Conservation (phyloP, 2,113 vertebrate genomes). For the Petaurus breviceps region DNA sequence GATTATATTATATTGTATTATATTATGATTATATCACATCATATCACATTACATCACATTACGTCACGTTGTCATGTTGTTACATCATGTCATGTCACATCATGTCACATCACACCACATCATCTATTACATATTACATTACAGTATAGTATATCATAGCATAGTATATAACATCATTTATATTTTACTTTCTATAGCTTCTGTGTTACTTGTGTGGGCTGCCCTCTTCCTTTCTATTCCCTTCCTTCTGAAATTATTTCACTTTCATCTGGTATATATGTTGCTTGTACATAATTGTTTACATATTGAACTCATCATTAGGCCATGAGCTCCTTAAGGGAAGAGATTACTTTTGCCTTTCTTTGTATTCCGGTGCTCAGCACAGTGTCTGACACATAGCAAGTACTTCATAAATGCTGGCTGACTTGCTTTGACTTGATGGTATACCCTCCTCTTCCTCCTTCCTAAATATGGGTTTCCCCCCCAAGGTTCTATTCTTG, state of each 20-base stretch:
- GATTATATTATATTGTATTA: too few species aligned
- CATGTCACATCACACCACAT: too few species aligned
- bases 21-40: too few species aligned
- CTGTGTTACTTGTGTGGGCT: not conserved
- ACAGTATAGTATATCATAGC: too few species aligned
- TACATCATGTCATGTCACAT: too few species aligned
- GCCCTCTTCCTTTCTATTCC: not conserved
- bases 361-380: not conserved
- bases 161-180: too few species aligned
- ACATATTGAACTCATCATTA: not conserved
- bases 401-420: not conserved
- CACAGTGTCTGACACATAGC: not conserved
- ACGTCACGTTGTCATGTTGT: too few species aligned
- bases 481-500: not conserved
- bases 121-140: too few species aligned
- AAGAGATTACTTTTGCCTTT: not conserved
- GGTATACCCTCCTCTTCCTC: not conserved
- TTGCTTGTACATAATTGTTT: not conserved
- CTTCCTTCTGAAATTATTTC: not conserved
- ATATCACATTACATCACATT: too few species aligned
- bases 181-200: not conserved
- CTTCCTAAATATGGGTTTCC: not conserved
- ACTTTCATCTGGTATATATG: not conserved
- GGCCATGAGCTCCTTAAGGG: not conserved
- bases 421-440: not conserved